phyloP scores from a whole-genome alignment of 2,888 invertebrate species.

The Lithosia quadra region DNA sequence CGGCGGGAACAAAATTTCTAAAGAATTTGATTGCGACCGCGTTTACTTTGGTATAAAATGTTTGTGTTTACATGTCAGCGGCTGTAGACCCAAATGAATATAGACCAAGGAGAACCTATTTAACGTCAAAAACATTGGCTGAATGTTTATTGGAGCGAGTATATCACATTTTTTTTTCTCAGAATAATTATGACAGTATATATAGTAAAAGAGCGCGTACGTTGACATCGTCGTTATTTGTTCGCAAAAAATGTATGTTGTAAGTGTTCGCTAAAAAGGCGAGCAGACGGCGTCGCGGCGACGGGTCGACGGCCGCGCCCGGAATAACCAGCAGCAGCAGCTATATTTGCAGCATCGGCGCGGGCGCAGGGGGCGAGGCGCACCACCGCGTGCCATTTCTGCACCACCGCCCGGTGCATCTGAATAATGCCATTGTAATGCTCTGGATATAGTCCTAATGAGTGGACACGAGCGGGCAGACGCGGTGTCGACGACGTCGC shows the following conservation, averaged over 20 bases:
- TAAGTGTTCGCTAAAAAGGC: conserved; percentile 85
- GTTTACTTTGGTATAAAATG: conserved; percentile 18
- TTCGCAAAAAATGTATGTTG: conserved; percentile 81
- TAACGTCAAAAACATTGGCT: conserved; percentile 41
- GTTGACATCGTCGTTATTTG: conserved; percentile 79
- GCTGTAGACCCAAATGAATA: conserved; percentile 36
- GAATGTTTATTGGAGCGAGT: conserved; percentile 56
- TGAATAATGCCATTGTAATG: conserved; percentile 87
- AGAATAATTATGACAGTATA: conserved; percentile 62
- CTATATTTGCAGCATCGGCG: conserved; percentile 83
- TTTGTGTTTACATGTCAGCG: conserved; percentile 41
- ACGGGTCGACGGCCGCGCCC: conserved; percentile 86
- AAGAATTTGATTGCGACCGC: conserved; percentile 9
- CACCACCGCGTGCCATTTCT: conserved; percentile 84
- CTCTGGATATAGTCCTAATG: conserved; percentile 82
- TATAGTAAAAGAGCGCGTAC: conserved; percentile 69
- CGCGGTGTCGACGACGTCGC: conserved; percentile 74
- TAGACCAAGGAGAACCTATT: conserved; percentile 36
- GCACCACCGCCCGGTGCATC: conserved; percentile 86
- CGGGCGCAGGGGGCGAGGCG: conserved; percentile 69
- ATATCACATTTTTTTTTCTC: conserved; percentile 56
- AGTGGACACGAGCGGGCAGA: conserved; percentile 72
- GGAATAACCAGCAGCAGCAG: conserved; percentile 85
- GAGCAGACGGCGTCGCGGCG: conserved; percentile 86
- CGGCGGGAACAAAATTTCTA: conserved; percentile 20